Conservation (phyloP, 2,113 vertebrate species). For the Tetrao urogallus region DNA sequence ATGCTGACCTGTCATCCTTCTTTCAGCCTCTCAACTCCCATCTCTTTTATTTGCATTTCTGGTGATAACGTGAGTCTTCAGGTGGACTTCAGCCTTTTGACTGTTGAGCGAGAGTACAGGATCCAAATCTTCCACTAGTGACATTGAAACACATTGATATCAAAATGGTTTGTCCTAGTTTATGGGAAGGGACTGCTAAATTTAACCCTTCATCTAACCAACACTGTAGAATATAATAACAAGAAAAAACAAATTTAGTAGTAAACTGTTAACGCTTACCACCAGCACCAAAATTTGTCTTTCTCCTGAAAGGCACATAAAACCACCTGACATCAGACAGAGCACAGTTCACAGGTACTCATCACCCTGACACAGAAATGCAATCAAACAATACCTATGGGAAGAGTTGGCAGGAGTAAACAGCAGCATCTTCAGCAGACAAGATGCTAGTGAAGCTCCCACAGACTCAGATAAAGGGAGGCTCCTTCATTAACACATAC, state of each 20-base stretch:
- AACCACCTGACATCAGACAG: not conserved
- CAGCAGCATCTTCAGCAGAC: not conserved
- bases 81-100: not conserved
- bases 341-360: not conserved
- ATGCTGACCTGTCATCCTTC: not conserved
- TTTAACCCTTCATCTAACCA: not conserved
- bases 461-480: constrained; percentile 24
- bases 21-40: not conserved
- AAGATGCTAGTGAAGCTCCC: not conserved
- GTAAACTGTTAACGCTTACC: not conserved
- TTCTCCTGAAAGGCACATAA: not conserved
- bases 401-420: not conserved
- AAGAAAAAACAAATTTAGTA: not conserved
- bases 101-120: constrained; percentile 19
- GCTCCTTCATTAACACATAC: not conserved
- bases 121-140: not conserved
- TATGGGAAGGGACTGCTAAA: not conserved
- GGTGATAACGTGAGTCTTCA: constrained; percentile 2
- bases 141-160: not conserved
- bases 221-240: not conserved
- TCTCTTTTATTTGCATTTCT: constrained; percentile 22
- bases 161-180: not conserved
- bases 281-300: not conserved
- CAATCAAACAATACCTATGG: not conserved
- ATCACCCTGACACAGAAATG: not conserved